Evolutionary conservation across 1,140 invertebrate genomes (phyloP), one percentile per base, ranked within the genome.

Genomic region (Reticulitermes speratus): DNA sequence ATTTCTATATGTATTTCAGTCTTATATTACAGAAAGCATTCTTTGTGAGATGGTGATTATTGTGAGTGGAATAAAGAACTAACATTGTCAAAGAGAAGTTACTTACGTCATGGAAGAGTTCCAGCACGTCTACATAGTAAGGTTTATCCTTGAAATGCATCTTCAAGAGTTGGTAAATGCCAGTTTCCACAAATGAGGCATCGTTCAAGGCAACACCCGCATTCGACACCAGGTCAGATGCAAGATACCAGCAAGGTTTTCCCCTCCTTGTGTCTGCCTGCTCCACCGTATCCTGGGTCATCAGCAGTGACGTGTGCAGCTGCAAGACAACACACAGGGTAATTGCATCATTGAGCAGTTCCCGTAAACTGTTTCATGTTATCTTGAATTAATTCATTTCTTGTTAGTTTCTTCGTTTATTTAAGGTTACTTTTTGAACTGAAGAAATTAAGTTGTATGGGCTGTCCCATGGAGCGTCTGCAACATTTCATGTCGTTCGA

Each of bases 261-360:
- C 94, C 94, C 88, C 95, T 90, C 44, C 95, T 88, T 21, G 92
- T 93, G 75, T 91, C 88, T 23, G 93, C 94, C 21, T 90, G 87
- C 90, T 95, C 95, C 93, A 95, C 94, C 7, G 95, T 92, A 89
- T 95, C 95, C 91, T 95, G 95, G 44, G 92, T 90, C 12, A 96
- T 91, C 7, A 95, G 89, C 89, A 95, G 94, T 88, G 92, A 95
- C 25, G 93, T 93, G 91, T 95, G 95, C 5, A 95, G 89, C 94
- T 94, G 86, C 21, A 86, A 88, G 84, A 90, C 11, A 86, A 83
- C 3, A 86, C 11, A 14, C 16, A 83, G 32, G 9, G 16, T 83
- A 7, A 21, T 8, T 83, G 44, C 25, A 59, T 59, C 21, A 59
- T 59, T 5, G 38, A 38, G 5, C 38, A 2, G 2, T 38, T 38